Percentiles rank a stretch among this genome's conserved stretches.
These are phyloP conservation scores for Ectropis crepuscularia DNA, from an alignment of 2,888 invertebrate genomes.

Conservation along the genomic window DNA sequence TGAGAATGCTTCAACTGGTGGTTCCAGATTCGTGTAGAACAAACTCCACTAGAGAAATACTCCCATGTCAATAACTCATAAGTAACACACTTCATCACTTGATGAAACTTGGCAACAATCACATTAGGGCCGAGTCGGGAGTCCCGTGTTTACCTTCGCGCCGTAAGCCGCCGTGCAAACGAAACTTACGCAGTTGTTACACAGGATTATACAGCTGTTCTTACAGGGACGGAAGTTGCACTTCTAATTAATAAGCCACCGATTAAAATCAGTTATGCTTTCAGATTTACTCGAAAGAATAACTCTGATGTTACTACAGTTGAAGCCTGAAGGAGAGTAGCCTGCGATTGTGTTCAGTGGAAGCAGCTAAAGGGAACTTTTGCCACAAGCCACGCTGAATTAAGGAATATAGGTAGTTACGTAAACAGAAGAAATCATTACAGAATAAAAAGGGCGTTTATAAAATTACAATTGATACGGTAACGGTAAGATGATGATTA, in stretches of 20 bases:
- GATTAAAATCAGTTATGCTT: neutral
- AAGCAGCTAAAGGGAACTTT: too few relatives aligned
- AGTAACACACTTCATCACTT: conserved; percentile 11
- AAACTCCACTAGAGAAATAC: neutral
- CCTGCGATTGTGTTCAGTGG: too few relatives aligned
- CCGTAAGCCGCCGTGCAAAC: conserved; percentile 15
- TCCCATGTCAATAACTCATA: conserved; percentile 9
- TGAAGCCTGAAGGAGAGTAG: too few relatives aligned
- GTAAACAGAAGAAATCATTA: too few relatives aligned
- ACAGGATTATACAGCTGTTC: conserved; percentile 3
- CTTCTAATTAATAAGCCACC: neutral
- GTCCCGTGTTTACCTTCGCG: conserved; percentile 14
- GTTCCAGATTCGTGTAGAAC: neutral
- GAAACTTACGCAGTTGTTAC: conserved; percentile 10
- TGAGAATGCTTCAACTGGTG: conserved; percentile 4
- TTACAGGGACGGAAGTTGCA: neutral
- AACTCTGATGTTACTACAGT: too few relatives aligned
- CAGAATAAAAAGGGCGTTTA: too few relatives aligned
- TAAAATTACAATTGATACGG: too few relatives aligned
- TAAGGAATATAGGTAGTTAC: too few relatives aligned
- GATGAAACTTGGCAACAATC: conserved; percentile 22
- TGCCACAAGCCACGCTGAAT: too few relatives aligned
- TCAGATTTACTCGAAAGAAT: too few relatives aligned
- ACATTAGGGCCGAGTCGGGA: conserved; percentile 14
- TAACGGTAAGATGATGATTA: too few relatives aligned